These are phyloP conservation scores for Andrena marginata DNA, from an alignment of 2,888 invertebrate species.

Conservation along the genomic window DNA sequence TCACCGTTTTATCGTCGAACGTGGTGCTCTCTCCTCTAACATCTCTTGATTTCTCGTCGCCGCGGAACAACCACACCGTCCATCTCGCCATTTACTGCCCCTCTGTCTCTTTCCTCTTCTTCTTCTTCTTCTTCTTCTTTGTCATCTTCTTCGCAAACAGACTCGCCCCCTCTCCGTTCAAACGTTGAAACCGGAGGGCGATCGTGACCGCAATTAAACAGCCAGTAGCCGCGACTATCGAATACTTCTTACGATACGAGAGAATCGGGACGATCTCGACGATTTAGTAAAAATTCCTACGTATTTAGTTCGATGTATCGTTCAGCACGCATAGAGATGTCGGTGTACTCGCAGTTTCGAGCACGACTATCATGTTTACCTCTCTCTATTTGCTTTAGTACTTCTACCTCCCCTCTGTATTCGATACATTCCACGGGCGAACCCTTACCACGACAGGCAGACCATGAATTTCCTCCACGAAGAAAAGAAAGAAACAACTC, in stretches of 20 bases:
- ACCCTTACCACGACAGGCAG: constrained; percentile 20
- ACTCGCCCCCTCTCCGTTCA: not conserved
- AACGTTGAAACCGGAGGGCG: constrained; percentile 25
- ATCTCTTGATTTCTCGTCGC: constrained; percentile 7
- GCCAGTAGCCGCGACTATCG: constrained; percentile 22
- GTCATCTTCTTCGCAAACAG: not conserved
- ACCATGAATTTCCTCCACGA: constrained; percentile 18
- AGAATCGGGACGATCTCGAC: constrained; percentile 38
- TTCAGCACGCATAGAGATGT: constrained; percentile 32
- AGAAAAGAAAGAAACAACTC: constrained; percentile 24
- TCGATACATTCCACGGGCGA: constrained; percentile 25
- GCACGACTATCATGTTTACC: constrained; percentile 17
- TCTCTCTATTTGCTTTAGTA: constrained; percentile 12
- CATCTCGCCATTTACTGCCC: constrained; percentile 8
- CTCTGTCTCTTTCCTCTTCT: not conserved
- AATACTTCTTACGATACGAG: constrained; percentile 41
- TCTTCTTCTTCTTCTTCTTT: not conserved
- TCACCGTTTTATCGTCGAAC: not conserved
- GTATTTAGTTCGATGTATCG: constrained; percentile 66
- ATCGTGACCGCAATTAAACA: constrained; percentile 32
- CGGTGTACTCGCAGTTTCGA: constrained; percentile 34
- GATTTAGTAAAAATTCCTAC: constrained; percentile 62
- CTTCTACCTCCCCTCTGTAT: constrained; percentile 3
- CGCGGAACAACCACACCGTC: constrained; percentile 36
- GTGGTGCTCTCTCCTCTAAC: not conserved